phyloP scores from a whole-genome alignment of 2,888 invertebrate genomes.

The Cerceris rybyensis region DNA sequence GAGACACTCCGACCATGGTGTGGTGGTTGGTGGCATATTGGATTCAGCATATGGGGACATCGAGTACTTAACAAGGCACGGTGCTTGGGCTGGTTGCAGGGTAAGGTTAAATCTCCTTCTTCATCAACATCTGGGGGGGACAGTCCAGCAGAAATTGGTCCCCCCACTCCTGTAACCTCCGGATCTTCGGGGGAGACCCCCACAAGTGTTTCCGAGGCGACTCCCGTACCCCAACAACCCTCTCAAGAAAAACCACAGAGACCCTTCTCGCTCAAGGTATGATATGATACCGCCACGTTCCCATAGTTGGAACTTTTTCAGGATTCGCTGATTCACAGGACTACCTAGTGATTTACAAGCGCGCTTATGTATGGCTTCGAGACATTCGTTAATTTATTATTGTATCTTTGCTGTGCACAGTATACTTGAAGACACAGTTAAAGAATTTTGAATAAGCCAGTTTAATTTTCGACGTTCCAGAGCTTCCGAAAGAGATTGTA shows the following conservation, averaged over 20 bases:
- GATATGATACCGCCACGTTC: slow-evolving; percentile 54
- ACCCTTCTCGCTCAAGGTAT: slow-evolving; percentile 85
- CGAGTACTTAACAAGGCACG: slow-evolving; percentile 79
- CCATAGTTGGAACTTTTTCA: slow-evolving; percentile 36
- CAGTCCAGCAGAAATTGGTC: slow-evolving; percentile 79
- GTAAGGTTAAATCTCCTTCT: slow-evolving; percentile 82
- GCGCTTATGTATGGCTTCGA: slow-evolving; percentile 63
- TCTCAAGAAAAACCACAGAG: slow-evolving; percentile 83
- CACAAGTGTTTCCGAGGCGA: slow-evolving; percentile 74
- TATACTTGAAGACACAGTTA: slow-evolving; percentile 32
- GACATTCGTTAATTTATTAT: slow-evolving; percentile 36
- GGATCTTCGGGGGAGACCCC: slow-evolving; percentile 77
- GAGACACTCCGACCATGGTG: slow-evolving; percentile 60
- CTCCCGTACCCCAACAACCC: slow-evolving; percentile 77
- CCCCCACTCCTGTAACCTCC: slow-evolving; percentile 77
- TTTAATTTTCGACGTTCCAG: slow-evolving; percentile 42
- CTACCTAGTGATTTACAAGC: slow-evolving; percentile 43
- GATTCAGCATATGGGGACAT: slow-evolving; percentile 73
- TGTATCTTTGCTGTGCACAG: slow-evolving; percentile 25
- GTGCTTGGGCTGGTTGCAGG: slow-evolving; percentile 82
- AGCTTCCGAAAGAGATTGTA: slow-evolving; percentile 23
- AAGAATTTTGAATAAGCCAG: slow-evolving; percentile 17
- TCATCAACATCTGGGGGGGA: slow-evolving; percentile 81
- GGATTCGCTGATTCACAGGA: slow-evolving; percentile 31
- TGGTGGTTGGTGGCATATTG: slow-evolving; percentile 58